Percentiles rank a stretch among this genome's conserved stretches.
Conservation (phyloP, 2,888 invertebrate species). For the Mythimna impura region DNA sequence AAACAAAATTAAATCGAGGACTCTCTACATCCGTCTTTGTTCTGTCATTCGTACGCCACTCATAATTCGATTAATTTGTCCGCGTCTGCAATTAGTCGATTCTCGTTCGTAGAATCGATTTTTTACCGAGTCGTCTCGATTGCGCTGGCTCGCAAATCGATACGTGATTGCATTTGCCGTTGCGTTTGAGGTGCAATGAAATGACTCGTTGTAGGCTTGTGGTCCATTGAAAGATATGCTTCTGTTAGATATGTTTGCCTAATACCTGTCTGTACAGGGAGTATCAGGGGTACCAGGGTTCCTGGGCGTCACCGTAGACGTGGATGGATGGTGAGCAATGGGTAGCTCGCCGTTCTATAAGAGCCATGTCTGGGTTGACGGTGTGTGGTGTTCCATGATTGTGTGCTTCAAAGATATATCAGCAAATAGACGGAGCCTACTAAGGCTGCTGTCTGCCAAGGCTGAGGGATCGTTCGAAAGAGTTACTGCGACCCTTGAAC, state of each 20-base stretch:
- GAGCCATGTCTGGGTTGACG: no score
- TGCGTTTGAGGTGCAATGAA: constrained; percentile 72
- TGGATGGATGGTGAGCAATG: no score
- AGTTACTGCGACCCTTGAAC: no score
- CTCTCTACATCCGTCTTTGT: constrained; percentile 51
- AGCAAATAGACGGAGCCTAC: no score
- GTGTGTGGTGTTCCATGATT: no score
- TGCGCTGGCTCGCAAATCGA: constrained; percentile 70
- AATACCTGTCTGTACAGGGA: neutral
- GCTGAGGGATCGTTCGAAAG: no score
- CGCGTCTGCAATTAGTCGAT: constrained; percentile 72
- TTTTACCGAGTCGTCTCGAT: constrained; percentile 68
- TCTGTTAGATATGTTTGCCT: neutral
- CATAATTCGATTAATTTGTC: constrained; percentile 80
- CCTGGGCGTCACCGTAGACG: no score
- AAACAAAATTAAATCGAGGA: constrained; percentile 29
- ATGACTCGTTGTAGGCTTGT: constrained; percentile 55
- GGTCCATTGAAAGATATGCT: constrained; percentile 3
- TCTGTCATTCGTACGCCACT: constrained; percentile 53
- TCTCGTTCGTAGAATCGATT: constrained; percentile 63
- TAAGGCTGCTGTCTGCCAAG: no score
- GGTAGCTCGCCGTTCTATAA: no score
- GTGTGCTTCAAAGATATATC: no score
- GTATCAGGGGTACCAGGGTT: neutral
- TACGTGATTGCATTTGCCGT: constrained; percentile 70